Evolutionary conservation across 2,797 vertebrate genomes (phyloP).

Genomic region (Iguana delicatissima): DNA sequence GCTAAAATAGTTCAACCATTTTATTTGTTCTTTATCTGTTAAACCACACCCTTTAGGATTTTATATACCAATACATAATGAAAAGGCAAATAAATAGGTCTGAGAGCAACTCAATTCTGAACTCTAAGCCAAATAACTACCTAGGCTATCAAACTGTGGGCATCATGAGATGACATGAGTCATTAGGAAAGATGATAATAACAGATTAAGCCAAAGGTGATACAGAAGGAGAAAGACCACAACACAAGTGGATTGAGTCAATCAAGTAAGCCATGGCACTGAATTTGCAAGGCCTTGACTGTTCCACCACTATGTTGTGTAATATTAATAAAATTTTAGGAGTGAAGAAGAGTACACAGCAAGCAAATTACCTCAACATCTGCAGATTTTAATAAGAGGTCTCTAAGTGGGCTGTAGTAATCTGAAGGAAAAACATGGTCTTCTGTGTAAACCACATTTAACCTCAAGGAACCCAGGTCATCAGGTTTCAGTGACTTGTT

Average conservation of each 20-base stretch:
- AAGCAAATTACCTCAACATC: conserved; percentile 87
- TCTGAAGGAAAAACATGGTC: conserved; percentile 97
- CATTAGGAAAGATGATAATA: too few relatives aligned
- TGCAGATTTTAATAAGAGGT: conserved; percentile 91
- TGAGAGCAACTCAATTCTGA: too few relatives aligned
- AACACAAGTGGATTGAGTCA: too few relatives aligned
- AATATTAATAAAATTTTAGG: conserved; percentile 33
- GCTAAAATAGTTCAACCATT: background rate
- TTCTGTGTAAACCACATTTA: conserved; percentile 98
- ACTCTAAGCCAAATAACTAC: too few relatives aligned
- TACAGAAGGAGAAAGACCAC: too few relatives aligned
- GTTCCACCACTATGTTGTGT: background rate
- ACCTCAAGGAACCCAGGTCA: conserved; percentile 93
- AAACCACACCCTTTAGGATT: background rate
- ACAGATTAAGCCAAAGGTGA: too few relatives aligned
- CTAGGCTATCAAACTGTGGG: too few relatives aligned
- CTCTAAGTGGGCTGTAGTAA: conserved; percentile 92
- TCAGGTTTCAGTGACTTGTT: conserved; percentile 94
- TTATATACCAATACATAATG: background rate
- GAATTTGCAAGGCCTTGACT: background rate
- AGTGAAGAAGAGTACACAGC: conserved; percentile 49
- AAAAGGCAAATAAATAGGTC: too few relatives aligned
- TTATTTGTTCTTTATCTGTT: background rate
- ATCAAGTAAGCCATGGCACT: too few relatives aligned
- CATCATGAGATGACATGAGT: too few relatives aligned